Conservation (phyloP, 2,888 invertebrate species). For the Vandiemenella viatica region DNA sequence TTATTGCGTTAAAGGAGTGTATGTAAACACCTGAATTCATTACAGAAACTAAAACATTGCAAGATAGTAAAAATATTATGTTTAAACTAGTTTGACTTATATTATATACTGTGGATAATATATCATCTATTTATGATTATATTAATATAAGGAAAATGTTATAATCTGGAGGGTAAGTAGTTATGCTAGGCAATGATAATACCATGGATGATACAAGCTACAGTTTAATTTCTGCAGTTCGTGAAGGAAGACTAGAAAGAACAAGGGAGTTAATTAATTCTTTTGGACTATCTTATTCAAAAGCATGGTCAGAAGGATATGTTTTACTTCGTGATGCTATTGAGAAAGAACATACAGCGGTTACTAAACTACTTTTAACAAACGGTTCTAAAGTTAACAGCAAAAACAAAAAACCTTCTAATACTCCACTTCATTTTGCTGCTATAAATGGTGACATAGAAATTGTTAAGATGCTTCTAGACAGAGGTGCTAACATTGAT, state of each 20-base stretch:
- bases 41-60: background rate
- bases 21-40: background rate
- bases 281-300: background rate
- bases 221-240: background rate
- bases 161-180: no score
- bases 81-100: background rate
- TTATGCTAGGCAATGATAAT: no score
- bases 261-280: background rate
- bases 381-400: slow-evolving; percentile 7
- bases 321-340: slow-evolving; percentile 5
- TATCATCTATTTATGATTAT: background rate
- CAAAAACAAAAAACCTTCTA: background rate
- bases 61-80: background rate
- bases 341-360: slow-evolving; percentile 1
- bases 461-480: slow-evolving; percentile 3
- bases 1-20: background rate
- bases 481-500: slow-evolving; percentile 5
- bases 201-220: background rate
- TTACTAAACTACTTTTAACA: slow-evolving; percentile 9
- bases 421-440: slow-evolving; percentile 8
- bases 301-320: background rate
- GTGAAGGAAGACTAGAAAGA: background rate
- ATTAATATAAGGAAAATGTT: no score
- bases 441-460: background rate
- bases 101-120: background rate